Evolutionary conservation across 92 coral and sea anemone species (phyloP).

Genomic region (Actinernus sp.): DNA sequence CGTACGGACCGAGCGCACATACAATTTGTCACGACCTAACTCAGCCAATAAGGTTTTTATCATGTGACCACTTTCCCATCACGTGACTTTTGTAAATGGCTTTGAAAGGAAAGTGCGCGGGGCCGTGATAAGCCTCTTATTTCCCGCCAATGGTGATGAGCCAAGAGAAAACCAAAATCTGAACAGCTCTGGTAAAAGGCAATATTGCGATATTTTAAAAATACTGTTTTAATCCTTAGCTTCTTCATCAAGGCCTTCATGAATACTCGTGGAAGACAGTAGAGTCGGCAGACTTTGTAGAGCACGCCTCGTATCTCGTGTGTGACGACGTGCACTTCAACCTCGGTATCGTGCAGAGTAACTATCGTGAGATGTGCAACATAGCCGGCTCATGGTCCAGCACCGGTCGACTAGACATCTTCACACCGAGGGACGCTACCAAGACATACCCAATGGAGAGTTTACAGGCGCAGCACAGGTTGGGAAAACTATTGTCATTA

Average conservation of each 20-base stretch:
- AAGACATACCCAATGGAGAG: slow-evolving; percentile 81
- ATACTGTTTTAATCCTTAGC: slow-evolving; percentile 44
- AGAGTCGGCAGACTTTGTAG: slow-evolving; percentile 98
- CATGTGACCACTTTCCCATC: too few species aligned
- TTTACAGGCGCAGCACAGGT: slow-evolving; percentile 87
- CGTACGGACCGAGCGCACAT: too few species aligned
- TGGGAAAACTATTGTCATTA: too few species aligned
- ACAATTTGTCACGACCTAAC: too few species aligned
- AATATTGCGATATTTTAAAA: too few species aligned
- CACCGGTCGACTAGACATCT: slow-evolving; percentile 81
- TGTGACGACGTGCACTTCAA: slow-evolving; percentile 97
- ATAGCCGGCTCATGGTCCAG: slow-evolving; percentile 91
- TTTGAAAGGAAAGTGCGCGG: too few species aligned
- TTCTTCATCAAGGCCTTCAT: slow-evolving; percentile 88
- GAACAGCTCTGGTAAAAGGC: too few species aligned
- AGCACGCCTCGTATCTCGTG: slow-evolving; percentile 92
- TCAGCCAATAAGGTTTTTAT: too few species aligned
- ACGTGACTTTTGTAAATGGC: too few species aligned
- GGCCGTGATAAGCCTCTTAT: too few species aligned
- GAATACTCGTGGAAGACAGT: slow-evolving; percentile 95
- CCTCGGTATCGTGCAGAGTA: slow-evolving; percentile 89
- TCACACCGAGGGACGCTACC: slow-evolving; percentile 73
- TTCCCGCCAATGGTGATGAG: too few species aligned
- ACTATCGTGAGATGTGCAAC: slow-evolving; percentile 85
- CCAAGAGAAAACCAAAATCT: too few species aligned